A percentile compares a stretch with the other conserved stretches of the same genome.
Conservation (phyloP, 2,113 vertebrate species). For the Grallaria varia region DNA sequence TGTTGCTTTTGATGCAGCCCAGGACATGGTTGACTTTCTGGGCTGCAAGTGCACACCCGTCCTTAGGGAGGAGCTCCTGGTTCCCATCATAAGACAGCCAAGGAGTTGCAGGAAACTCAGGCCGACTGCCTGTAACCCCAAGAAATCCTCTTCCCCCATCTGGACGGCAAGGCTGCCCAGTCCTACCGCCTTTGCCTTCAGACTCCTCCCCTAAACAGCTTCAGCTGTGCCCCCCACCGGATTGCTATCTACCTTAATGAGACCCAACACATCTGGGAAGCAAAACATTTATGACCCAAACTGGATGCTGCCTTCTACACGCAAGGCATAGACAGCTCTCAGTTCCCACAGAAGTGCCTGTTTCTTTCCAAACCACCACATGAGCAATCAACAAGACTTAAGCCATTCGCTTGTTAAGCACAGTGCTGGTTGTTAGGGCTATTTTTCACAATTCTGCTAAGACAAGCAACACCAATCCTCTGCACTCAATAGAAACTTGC, state of each 20-base stretch:
- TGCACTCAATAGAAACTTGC: not conserved
- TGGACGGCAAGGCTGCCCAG: not conserved
- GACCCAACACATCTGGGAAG: not conserved
- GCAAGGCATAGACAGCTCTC: not conserved
- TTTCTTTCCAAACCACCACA: not conserved
- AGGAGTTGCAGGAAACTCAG: not conserved
- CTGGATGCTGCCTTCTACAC: not conserved
- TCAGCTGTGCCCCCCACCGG: not conserved
- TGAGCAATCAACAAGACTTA: not conserved
- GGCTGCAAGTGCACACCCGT: not conserved
- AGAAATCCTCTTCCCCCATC: not conserved
- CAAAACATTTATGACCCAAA: not conserved
- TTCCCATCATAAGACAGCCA: not conserved
- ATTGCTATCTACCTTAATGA: not conserved
- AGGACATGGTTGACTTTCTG: fast-evolving
- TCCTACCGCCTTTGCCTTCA: not conserved
- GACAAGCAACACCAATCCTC: not conserved
- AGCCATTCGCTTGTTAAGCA: not conserved
- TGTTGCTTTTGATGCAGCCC: not conserved
- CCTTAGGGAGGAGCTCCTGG: not conserved
- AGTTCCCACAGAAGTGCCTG: fast-evolving
- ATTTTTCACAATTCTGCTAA: not conserved
- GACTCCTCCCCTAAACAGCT: not conserved
- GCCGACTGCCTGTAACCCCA: not conserved
- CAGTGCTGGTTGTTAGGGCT: not conserved